Percentiles rank a stretch among this genome's conserved stretches.
phyloP scores from a whole-genome alignment of 2,113 vertebrate species.

The Mobula hypostoma region DNA sequence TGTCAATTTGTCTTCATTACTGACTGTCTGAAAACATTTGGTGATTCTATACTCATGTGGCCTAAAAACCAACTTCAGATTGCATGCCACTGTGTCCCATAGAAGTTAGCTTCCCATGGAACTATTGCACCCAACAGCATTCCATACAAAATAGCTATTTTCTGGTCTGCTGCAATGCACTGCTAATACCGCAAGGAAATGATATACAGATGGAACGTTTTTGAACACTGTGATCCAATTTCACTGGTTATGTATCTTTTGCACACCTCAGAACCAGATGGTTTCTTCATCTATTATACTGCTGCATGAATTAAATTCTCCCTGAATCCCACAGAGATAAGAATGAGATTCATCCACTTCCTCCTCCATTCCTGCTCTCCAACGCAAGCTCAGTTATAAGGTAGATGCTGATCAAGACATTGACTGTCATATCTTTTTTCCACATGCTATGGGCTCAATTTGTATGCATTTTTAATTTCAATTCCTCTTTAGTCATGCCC shows the following conservation, averaged over 20 bases:
- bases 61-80: background rate
- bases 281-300: background rate
- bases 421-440: too few relatives aligned
- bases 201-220: background rate
- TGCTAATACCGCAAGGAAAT: slow-evolving; percentile 2
- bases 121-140: background rate
- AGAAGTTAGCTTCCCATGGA: background rate
- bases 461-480: too few relatives aligned
- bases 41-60: background rate
- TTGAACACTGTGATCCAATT: background rate
- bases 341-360: background rate
- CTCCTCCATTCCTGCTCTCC: background rate
- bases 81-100: background rate
- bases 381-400: background rate
- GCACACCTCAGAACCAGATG: background rate
- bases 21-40: background rate
- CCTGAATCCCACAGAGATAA: background rate
- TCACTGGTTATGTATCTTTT: background rate
- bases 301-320: background rate
- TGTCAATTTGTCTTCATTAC: background rate
- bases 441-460: too few relatives aligned
- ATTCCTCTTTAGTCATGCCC: too few relatives aligned
- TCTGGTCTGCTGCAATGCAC: background rate
- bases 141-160: slow-evolving; percentile 25
- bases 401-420: background rate